phyloP scores from a whole-genome alignment of 2,888 invertebrate genomes.

The Sepioteuthis lessoniana region DNA sequence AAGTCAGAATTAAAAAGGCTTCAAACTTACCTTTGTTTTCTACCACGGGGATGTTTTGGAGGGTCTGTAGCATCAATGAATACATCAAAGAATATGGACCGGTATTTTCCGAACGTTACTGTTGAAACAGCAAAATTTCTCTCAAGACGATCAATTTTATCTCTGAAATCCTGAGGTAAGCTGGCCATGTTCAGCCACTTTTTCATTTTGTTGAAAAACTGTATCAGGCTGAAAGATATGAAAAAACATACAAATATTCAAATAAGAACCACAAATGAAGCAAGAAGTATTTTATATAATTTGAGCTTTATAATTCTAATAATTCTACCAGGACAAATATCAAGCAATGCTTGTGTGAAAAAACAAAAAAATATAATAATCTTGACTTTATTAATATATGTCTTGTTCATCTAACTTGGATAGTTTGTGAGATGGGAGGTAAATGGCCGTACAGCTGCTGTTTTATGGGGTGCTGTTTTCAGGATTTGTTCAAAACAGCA shows the following conservation, averaged over 20 bases:
- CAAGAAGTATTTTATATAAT: not conserved
- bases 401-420: too few species aligned
- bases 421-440: too few species aligned
- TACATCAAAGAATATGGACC: constrained; percentile 89
- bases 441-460: too few species aligned
- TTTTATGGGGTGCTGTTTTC: too few species aligned
- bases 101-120: constrained; percentile 93
- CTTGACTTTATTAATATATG: too few species aligned
- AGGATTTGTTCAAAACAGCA: too few species aligned
- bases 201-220: constrained; percentile 95
- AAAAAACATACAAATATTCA: not conserved
- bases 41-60: constrained; percentile 79
- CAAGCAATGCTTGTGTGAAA: too few species aligned
- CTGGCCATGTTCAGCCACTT: constrained; percentile 96
- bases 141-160: constrained; percentile 88
- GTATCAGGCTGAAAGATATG: constrained; percentile 83
- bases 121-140: constrained; percentile 94
- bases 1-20: not conserved
- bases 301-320: too few species aligned
- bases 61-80: constrained; percentile 84
- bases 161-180: constrained; percentile 86
- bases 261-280: not conserved
- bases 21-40: constrained; percentile 79
- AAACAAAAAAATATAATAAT: too few species aligned
- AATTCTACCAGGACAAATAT: too few species aligned